A percentile compares a stretch with the other conserved stretches of the same genome.
These are phyloP conservation scores for Oryzias sinensis DNA, from an alignment of 2,797 vertebrate genomes.

Conservation along the genomic window DNA sequence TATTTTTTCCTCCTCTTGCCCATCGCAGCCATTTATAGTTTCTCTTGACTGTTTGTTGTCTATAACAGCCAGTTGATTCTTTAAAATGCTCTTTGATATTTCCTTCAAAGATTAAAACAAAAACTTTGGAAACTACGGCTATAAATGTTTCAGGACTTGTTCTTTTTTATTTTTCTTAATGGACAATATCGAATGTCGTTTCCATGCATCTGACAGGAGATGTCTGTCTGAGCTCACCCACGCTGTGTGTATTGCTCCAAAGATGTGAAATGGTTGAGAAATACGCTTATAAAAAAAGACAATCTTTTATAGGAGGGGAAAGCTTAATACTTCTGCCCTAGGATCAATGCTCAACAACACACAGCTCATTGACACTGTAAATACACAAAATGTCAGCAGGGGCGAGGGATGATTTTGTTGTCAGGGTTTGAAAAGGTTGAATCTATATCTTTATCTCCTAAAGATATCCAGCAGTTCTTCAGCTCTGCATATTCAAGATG, in stretches of 20 bases:
- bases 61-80: constrained; percentile 31
- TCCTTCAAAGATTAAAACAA: constrained; percentile 19
- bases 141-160: constrained; percentile 7
- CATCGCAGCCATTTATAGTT: constrained; percentile 29
- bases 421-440: constrained; percentile 62
- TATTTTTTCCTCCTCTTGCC: constrained; percentile 21
- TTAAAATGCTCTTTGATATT: constrained; percentile 26
- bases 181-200: constrained; percentile 46
- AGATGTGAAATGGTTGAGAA: constrained; percentile 45
- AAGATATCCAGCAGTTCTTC: constrained; percentile 36
- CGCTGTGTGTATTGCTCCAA: constrained; percentile 46
- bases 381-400: constrained; percentile 66
- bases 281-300: constrained; percentile 45
- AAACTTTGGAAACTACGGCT: constrained; percentile 12
- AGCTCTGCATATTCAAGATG: constrained; percentile 30
- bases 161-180: constrained; percentile 32
- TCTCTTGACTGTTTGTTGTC: constrained; percentile 38
- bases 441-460: constrained; percentile 67
- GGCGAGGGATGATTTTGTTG: constrained; percentile 55
- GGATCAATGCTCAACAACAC: constrained; percentile 56
- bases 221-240: constrained; percentile 49
- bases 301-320: constrained; percentile 22
- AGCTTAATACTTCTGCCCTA: constrained; percentile 19
- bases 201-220: constrained; percentile 41
- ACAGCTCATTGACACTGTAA: constrained; percentile 58